phyloP scores from a whole-genome alignment of 23 tunicate genomes.

The Ascidia mentula region DNA sequence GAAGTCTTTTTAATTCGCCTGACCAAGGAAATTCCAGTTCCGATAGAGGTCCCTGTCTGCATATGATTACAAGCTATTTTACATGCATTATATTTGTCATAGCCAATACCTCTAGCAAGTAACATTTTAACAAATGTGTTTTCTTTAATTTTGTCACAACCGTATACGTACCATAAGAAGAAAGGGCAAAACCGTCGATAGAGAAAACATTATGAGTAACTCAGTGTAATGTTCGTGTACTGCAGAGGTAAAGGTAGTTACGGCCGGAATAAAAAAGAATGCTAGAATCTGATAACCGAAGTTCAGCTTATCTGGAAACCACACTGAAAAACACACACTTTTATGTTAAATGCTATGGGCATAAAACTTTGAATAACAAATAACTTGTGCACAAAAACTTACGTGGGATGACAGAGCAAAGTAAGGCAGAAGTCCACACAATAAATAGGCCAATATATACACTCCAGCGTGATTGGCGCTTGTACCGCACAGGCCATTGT shows the following conservation, averaged over 20 bases:
- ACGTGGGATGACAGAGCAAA: neutral
- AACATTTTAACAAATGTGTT: neutral
- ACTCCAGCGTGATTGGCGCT: neutral
- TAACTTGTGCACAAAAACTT: neutral
- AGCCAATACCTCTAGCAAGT: too few species aligned
- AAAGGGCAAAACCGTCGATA: neutral
- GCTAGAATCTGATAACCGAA: neutral
- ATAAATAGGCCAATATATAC: neutral
- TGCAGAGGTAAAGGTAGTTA: neutral
- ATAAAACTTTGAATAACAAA: too few species aligned
- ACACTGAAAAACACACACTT: neutral
- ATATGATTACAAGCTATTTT: too few species aligned
- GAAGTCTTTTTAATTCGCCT: neutral
- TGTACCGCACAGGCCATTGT: constrained; percentile 11
- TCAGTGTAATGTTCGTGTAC: neutral
- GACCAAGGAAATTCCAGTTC: neutral
- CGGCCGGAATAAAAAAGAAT: neutral
- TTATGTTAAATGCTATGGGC: neutral
- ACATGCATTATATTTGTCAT: too few species aligned
- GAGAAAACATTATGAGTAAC: neutral
- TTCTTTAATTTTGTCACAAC: neutral
- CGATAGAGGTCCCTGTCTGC: neutral
- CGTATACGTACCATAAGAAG: neutral
- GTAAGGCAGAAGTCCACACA: neutral
- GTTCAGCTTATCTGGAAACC: neutral